Conservation (phyloP, 2,888 invertebrate species). For the Resseliella maxima region DNA sequence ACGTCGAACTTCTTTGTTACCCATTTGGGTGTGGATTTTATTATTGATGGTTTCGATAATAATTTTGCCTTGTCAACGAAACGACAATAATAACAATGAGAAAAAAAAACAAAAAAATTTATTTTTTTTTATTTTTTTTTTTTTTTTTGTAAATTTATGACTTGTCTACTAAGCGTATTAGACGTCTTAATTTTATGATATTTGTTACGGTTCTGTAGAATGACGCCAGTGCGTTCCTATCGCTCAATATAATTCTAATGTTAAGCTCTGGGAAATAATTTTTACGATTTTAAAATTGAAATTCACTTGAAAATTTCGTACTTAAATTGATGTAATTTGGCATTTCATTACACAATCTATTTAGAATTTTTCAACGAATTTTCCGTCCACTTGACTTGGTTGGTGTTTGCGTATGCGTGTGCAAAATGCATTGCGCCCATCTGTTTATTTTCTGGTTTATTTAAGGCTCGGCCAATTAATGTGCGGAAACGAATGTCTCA, state of each 20-base stretch:
- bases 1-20: not conserved
- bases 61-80: not conserved
- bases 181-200: slow-evolving; percentile 24
- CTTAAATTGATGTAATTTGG: no score
- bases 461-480: slow-evolving; percentile 3
- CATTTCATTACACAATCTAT: not conserved
- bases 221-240: not conserved
- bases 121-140: no score
- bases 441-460: not conserved
- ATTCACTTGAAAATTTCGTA: no score
- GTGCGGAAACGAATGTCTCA: slow-evolving; percentile 39
- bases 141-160: not conserved
- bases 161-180: slow-evolving; percentile 34
- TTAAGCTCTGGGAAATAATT: no score
- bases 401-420: not conserved
- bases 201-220: not conserved
- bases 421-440: not conserved
- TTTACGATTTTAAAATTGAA: no score
- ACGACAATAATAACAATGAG: not conserved
- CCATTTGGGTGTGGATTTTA: not conserved
- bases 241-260: no score
- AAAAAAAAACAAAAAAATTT: not conserved
- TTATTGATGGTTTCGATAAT: slow-evolving; percentile 21
- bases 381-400: not conserved
- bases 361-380: not conserved